Base-by-base conservation (phyloP, 2,888 invertebrate genomes). In the Melitaea athalia region DNA sequence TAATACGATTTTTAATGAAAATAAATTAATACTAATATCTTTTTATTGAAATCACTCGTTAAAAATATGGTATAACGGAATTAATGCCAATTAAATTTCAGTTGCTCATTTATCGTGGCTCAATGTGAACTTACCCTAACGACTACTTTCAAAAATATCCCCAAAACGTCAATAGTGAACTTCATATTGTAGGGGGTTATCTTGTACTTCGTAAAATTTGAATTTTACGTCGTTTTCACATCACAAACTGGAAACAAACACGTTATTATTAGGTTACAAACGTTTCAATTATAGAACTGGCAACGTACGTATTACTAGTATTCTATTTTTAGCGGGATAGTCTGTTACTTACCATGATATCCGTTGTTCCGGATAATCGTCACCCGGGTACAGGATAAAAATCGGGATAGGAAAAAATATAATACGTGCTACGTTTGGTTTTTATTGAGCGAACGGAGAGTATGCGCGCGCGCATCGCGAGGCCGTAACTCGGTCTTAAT, bases 141-240 rank as follows among this genome's bases (percentile, higher is more conserved):
- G 62, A 93, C 93, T 71, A 93, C 88, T 88, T 93, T 93, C 70
- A 93, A 85, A 79, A 93, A 93, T 74, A 93, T 86, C 71, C 93
- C 93, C 84, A 93, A 79, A 17, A 93, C 93, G 69, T 93, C 93
- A 61, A 93, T 84, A 0, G 92, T 89, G 79, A 93, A 93, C 88
- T 93, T 93, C 93, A 93, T 93, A 74, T 85, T 89, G 85, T 55
- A 14, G 69, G 69, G 69, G 71, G 33, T 55, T 55, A 55, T 73
- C 69, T 75, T 72, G 72, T 72, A 78, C 77, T 79, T 75, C 77
- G 77, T 24, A 24, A 73, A 79, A 81, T 77, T 76, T 76, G 73
- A 73, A 67, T 80, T 64, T 65, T 88, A 88, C 86, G 83, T 81
- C 76, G 75, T 76, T 80, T 77, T 86, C 88, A 90, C 87, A 85